These are phyloP conservation scores for Athene noctua DNA, from an alignment of 2,113 vertebrate genomes.

Conservation along the genomic window DNA sequence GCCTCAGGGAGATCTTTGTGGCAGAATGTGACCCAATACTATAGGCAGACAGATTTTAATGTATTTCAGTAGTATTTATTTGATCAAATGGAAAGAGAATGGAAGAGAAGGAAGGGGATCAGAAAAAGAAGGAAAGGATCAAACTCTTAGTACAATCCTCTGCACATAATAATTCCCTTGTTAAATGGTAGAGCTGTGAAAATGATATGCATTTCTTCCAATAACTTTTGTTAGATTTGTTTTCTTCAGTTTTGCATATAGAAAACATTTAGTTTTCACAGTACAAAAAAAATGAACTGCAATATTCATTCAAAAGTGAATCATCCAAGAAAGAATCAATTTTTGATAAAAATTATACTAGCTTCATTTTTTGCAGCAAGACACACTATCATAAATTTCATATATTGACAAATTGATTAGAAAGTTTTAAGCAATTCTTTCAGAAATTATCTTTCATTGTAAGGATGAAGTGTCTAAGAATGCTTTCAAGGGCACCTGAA, in stretches of 20 bases:
- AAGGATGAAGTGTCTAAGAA: background rate
- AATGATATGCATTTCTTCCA: background rate
- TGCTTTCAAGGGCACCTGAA: background rate
- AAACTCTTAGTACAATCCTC: background rate
- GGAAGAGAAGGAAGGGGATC: background rate
- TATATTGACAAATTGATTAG: background rate
- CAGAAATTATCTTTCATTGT: background rate
- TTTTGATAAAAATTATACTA: background rate
- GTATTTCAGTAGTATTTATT: background rate
- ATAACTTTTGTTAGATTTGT: background rate
- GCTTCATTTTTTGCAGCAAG: background rate
- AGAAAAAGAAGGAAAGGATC: background rate
- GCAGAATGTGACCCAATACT: background rate
- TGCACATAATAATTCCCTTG: background rate
- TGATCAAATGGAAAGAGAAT: background rate
- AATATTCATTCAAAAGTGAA: background rate
- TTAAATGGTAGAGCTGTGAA: background rate
- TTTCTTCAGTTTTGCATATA: background rate
- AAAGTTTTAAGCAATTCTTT: background rate
- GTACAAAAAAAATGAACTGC: background rate
- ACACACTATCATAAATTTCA: background rate
- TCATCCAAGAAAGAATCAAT: background rate
- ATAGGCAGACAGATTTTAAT: background rate
- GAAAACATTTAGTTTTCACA: background rate
- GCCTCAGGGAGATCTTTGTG: background rate